Base-by-base conservation (phyloP, 2,797 vertebrate species). In the Atherinosoma microstoma region DNA sequence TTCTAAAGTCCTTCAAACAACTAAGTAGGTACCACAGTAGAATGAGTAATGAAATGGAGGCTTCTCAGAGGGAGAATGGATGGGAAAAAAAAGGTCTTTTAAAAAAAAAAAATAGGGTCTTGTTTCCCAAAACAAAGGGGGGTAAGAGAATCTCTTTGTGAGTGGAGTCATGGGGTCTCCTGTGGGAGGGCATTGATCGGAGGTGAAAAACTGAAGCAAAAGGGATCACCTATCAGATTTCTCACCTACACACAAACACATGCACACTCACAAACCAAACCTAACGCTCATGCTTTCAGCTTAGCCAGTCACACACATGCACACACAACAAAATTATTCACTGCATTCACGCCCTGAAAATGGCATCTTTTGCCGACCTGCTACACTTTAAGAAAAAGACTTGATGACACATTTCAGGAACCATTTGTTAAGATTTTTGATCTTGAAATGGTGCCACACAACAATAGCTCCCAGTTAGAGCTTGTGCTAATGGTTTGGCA, bases 151-250 rank as follows among this genome's bases (percentile, higher is more conserved):
- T 92, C 91, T 88, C 74, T 90, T 73, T 88, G 81, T 83, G 90
- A 89, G 89, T 93, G 92, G 94, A 94, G 91, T 92, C 92, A 92
- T 91, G 47, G 90, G 83, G 86, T 87, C 86, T 93, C 92, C 85
- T 80, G 87, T 84, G 90, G 90, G 90, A 90, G 79, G 73, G 70
- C 86, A 94, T 93, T 92, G 93, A 95, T 95, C 80, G 76, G 80
- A 82, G 85, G 76, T 83, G 85, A 89, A 84, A 85, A 82, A 72
- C 82, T 78, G 80, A 90, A 87, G 70, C 80, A 82, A 80, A 80
- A 73, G 73, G 78, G 80, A 79, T 86, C 75, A 67, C 83, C 85
- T 90, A 92, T 92, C 91, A 87, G 79, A 90, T 91, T 91, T 76
- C 24, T 27, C 24, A 67, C 77, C 35, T 59, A 64, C 71, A 61